These are phyloP conservation scores for Apamea epomidion DNA, from an alignment of 2,888 invertebrate species.

Conservation along the genomic window DNA sequence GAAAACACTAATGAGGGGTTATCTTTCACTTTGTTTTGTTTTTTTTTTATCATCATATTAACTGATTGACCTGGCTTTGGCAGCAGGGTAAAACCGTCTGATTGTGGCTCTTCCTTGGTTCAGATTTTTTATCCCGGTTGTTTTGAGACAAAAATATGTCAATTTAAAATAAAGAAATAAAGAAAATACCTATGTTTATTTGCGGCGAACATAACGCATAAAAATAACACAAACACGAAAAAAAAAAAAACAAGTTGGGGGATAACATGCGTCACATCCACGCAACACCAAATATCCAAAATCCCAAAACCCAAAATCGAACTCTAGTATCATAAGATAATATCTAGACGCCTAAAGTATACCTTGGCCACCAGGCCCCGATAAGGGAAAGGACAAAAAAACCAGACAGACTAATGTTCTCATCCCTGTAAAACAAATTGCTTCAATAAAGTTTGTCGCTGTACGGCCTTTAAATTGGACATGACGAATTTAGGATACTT, in stretches of 20 bases:
- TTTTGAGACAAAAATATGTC: background rate
- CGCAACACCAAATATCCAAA: no score
- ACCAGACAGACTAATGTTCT: slow-evolving; percentile 43
- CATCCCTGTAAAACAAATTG: slow-evolving; percentile 47
- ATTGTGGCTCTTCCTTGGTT: background rate
- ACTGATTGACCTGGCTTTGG: background rate
- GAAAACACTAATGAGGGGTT: no score
- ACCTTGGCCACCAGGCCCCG: background rate
- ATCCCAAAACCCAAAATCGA: background rate
- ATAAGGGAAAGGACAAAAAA: slow-evolving; percentile 24
- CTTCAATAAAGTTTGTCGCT: slow-evolving; percentile 37
- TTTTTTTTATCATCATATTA: background rate
- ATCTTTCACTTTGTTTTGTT: no score
- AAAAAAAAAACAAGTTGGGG: no score
- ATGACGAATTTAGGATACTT: slow-evolving; percentile 45
- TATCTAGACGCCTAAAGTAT: background rate
- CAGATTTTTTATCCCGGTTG: background rate
- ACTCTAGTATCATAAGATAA: no score
- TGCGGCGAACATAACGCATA: no score
- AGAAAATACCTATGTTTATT: no score
- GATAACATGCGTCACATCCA: no score
- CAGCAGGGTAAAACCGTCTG: background rate
- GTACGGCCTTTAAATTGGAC: slow-evolving; percentile 42
- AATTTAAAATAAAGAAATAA: background rate
- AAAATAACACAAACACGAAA: no score